Conservation (phyloP, 2,888 invertebrate species). For the Acleris laterana region DNA sequence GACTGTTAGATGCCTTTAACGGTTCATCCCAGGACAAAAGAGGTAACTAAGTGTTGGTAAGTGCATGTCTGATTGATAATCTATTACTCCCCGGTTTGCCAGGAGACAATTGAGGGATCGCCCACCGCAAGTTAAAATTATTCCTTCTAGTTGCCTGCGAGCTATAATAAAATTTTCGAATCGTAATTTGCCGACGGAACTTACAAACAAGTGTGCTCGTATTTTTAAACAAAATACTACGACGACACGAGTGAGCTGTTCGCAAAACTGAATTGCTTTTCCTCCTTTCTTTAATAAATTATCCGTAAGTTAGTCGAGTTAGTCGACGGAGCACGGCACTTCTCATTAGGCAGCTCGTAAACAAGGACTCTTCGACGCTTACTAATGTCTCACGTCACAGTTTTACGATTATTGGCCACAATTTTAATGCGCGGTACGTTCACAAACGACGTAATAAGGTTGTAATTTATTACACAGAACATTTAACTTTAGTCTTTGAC, state of each 20-base stretch:
- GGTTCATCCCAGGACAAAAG: conserved; percentile 1
- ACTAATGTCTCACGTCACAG: conserved; percentile 72
- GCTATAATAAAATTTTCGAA: conserved; percentile 51
- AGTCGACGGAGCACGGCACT: conserved; percentile 60
- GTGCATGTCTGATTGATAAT: conserved; percentile 11
- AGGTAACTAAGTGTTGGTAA: conserved; percentile 13
- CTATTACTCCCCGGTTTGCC: conserved; percentile 45
- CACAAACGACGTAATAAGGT: conserved; percentile 53
- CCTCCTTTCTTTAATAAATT: conserved; percentile 46
- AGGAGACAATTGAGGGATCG: conserved; percentile 68
- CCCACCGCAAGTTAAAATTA: conserved; percentile 55
- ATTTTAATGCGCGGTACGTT: conserved; percentile 59
- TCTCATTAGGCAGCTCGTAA: conserved; percentile 77
- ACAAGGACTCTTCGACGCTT: conserved; percentile 73
- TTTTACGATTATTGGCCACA: conserved; percentile 69
- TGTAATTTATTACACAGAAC: conserved; percentile 58
- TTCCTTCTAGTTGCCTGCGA: conserved; percentile 63
- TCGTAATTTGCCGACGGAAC: neutral
- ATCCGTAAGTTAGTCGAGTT: conserved; percentile 44
- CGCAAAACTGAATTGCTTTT: conserved; percentile 50
- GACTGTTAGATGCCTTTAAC: conserved; percentile 1
- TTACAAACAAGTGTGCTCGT: neutral
- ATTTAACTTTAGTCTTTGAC: conserved; percentile 52
- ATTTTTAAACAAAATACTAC: neutral
- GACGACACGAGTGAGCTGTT: conserved; percentile 41